phyloP scores from a whole-genome alignment of 2,888 invertebrate species.

The Amblyteles armatorius region DNA sequence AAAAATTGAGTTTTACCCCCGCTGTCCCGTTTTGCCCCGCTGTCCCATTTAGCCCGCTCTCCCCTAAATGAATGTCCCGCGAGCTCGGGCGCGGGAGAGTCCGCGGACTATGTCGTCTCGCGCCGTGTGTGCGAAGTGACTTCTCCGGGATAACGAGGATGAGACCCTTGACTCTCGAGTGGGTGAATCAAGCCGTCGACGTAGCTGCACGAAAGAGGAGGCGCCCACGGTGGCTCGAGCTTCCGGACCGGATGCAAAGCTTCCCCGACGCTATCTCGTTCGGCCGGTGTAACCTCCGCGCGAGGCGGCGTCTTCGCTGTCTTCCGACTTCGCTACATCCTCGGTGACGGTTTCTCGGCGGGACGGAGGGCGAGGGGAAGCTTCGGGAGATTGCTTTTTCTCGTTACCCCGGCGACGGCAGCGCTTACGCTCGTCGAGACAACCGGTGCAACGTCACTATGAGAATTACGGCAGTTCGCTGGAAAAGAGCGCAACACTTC shows the following conservation, averaged over 20 bases:
- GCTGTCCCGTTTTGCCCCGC: too few species aligned
- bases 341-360: neutral
- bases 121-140: constrained; percentile 18
- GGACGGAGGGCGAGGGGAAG: neutral
- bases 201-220: constrained; percentile 17
- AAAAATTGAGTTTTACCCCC: too few species aligned
- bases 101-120: neutral
- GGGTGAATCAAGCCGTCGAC: constrained; percentile 38
- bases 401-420: constrained; percentile 40
- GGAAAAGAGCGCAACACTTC: neutral
- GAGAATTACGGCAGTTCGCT: neutral
- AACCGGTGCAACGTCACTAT: neutral
- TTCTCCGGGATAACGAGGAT: constrained; percentile 63
- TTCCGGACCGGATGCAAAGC: constrained; percentile 39
- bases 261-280: constrained; percentile 46
- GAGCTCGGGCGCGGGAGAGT: neutral
- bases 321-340: constrained; percentile 11
- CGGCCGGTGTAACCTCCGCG: constrained; percentile 26
- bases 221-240: constrained; percentile 18
- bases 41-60: too few species aligned
- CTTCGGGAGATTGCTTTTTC: constrained; percentile 59
- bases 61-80: too few species aligned
- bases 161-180: constrained; percentile 28
- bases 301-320: constrained; percentile 1
- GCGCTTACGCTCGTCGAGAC: constrained; percentile 13